Evolutionary conservation across 2,888 invertebrate genomes (phyloP).

Genomic region (Lasioglossum villosulum): DNA sequence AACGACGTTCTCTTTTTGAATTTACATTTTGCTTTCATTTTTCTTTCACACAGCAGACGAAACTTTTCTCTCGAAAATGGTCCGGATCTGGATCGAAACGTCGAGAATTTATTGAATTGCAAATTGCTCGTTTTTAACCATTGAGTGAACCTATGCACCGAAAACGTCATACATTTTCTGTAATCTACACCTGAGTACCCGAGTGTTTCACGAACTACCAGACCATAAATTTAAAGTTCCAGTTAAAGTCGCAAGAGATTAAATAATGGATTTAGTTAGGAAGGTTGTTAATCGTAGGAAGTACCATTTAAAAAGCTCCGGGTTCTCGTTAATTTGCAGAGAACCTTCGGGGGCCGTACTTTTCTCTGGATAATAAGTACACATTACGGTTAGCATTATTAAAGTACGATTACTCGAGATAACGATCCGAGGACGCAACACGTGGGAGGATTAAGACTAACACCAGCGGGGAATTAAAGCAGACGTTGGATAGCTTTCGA

Average conservation of each 20-base stretch:
- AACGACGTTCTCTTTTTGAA: too few relatives aligned
- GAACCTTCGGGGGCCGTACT: not conserved
- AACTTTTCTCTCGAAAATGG: too few relatives aligned
- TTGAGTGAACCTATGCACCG: too few relatives aligned
- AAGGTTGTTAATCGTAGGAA: not conserved
- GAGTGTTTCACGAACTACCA: too few relatives aligned
- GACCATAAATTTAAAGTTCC: not conserved
- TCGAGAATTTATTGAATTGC: too few relatives aligned
- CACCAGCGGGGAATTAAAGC: constrained; percentile 9
- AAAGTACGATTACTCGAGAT: not conserved
- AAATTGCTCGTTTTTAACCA: too few relatives aligned
- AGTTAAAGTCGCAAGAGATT: not conserved
- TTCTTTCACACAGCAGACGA: too few relatives aligned
- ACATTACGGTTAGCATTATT: not conserved
- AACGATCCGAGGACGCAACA: constrained; percentile 1
- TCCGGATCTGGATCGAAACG: too few relatives aligned
- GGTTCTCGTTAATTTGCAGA: not conserved
- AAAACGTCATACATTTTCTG: too few relatives aligned
- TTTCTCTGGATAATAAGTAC: not conserved
- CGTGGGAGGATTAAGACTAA: constrained; percentile 16
- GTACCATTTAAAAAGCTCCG: not conserved
- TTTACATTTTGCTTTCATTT: too few relatives aligned
- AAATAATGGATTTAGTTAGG: constrained; percentile 1
- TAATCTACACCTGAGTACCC: too few relatives aligned
- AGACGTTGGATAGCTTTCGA: not conserved